Evolutionary conservation across 2,797 vertebrate genomes (phyloP), one percentile per base, ranked within the genome.

Genomic region (Amphiprion clarkii): DNA sequence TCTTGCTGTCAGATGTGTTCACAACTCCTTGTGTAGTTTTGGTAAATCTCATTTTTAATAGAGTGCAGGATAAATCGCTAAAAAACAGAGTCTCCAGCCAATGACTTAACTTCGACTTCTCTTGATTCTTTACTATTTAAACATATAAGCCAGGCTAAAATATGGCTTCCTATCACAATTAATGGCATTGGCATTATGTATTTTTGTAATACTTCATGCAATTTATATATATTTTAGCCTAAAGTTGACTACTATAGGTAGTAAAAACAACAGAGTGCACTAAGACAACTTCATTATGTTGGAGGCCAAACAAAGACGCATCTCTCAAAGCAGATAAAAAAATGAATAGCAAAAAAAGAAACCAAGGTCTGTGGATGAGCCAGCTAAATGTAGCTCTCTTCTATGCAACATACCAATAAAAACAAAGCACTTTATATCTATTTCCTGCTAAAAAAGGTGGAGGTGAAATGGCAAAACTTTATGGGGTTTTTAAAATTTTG

Each of bases 231-330:
- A 33, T 33, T 9, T 8, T 36, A 55, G 4, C 40, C 4, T 48
- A 48, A 51, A 42, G 5, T 31, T 23, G 64, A 29, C 56, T 44
- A 63, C n/a, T 39, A 66, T 44, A 49, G 23, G 54, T 54, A 58
- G 71, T 23, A 71, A 33, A 40, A 62, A n/a, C 7, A 51, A 3
- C 8, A n/a, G 21, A n/a, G 3, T 8, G 5, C 48, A 10, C n/a
- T 8, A 23, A 51, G 48, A 7, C 48, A 10, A 51, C 36, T 39
- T 11, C 12, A 2, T 39, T 39, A 39, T 39, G 36, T 39, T 39
- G 36, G 36, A 39, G 36, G 36, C 36, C 36, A 39, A 39, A 39
- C 36, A 39, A 39, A 39, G 36, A 39, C 10, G 7, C 36, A 39
- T 36, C 10, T 39, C 11, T 39, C 36, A 39, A 8, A 39, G 36